These are phyloP conservation scores for Micropterix aruncella DNA, from an alignment of 2,888 invertebrate species.

Conservation along the genomic window DNA sequence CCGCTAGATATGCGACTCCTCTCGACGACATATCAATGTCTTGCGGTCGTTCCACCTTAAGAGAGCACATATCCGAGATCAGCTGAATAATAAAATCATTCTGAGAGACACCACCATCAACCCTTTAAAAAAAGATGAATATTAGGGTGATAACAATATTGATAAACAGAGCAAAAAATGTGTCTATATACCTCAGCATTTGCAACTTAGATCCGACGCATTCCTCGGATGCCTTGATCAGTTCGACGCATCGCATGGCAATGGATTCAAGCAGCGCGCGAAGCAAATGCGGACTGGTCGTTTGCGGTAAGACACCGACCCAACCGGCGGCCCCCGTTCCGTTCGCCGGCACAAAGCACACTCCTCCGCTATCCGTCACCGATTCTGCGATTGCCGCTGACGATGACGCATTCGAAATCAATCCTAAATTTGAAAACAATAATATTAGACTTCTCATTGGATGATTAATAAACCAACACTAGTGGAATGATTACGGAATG, in stretches of 20 bases:
- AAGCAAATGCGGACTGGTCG: conserved; percentile 62
- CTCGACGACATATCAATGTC: conserved; percentile 71
- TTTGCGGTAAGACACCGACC: conserved; percentile 16
- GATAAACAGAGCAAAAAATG: not conserved
- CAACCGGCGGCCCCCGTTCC: conserved; percentile 16
- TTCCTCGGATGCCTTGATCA: not conserved
- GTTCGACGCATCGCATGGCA: conserved; percentile 37
- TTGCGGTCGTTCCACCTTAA: conserved; percentile 58
- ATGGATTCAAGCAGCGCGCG: conserved; percentile 78
- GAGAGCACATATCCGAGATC: conserved; percentile 67
- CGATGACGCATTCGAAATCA: conserved; percentile 49
- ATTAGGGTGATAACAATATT: no score
- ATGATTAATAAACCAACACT: not conserved
- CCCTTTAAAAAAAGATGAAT: conserved; percentile 48
- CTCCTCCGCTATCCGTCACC: conserved; percentile 57
- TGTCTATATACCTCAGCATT: not conserved
- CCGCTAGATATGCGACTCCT: conserved; percentile 80
- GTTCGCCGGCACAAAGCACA: conserved; percentile 82
- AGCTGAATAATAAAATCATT: conserved; percentile 87
- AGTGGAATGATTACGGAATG: no score
- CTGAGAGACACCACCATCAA: conserved; percentile 92
- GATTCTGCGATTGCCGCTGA: conserved; percentile 52
- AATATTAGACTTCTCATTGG: conserved; percentile 3
- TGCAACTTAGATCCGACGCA: not conserved
- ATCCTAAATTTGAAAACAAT: conserved; percentile 29